phyloP scores from a whole-genome alignment of 2,888 invertebrate genomes.

The Hanleya hanleyi region DNA sequence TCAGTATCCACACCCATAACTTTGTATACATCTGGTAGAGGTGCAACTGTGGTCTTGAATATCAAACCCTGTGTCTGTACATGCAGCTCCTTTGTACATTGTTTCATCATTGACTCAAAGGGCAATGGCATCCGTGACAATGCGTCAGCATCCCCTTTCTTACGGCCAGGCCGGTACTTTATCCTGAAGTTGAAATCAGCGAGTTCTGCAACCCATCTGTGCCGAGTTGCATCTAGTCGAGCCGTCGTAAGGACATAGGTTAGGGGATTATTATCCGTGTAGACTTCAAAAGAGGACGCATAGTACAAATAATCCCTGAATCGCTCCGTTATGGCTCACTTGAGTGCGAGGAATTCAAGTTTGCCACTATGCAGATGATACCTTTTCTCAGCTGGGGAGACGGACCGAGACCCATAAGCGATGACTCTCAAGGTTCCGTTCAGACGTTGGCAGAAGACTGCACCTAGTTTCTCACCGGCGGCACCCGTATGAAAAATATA shows the following conservation, averaged over 20 bases:
- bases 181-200: conserved; percentile 16
- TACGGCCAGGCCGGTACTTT: conserved; percentile 13
- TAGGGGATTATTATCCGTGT: conserved; percentile 19
- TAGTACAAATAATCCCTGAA: conserved; percentile 22
- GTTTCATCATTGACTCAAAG: neutral
- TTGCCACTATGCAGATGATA: conserved; percentile 20
- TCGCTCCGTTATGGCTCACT: conserved; percentile 28
- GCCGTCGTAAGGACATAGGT: conserved; percentile 25
- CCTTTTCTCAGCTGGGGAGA: conserved; percentile 7
- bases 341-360: conserved; percentile 23
- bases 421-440: conserved; percentile 14
- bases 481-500: conserved; percentile 33
- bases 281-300: neutral
- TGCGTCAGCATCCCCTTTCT: conserved; percentile 21
- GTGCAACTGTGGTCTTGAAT: too few relatives aligned
- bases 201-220: conserved; percentile 24
- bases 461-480: conserved; percentile 22
- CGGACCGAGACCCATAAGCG: conserved; percentile 14
- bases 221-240: conserved; percentile 23
- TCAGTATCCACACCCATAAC: neutral
- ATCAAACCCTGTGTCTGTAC: too few relatives aligned
- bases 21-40: too few relatives aligned
- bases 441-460: conserved; percentile 28
- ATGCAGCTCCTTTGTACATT: conserved; percentile 6
- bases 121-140: conserved; percentile 15